A percentile compares a stretch with the other conserved stretches of the same genome.
Evolutionary conservation across 1,140 invertebrate genomes (phyloP).

Genomic region (Oryzaephilus surinamensis): DNA sequence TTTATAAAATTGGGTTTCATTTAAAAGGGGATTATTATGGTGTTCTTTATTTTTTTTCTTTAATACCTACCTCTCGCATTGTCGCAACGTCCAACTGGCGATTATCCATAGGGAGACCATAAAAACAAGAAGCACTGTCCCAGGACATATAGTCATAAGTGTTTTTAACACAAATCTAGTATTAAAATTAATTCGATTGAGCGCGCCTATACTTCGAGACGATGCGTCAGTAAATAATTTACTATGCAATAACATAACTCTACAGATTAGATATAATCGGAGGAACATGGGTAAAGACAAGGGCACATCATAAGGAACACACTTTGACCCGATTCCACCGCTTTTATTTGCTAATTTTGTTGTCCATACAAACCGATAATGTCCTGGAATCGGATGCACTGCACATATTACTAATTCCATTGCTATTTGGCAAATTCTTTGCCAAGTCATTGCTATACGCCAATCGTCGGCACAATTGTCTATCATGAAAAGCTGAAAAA

Average conservation of each 20-base stretch:
- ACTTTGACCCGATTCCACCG: slow-evolving; percentile 67
- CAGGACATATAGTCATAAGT: slow-evolving; percentile 99
- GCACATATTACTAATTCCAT: slow-evolving; percentile 92
- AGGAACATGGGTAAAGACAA: slow-evolving; percentile 99
- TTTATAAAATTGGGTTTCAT: no score
- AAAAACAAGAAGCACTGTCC: slow-evolving; percentile 94
- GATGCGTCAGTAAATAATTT: slow-evolving; percentile 99
- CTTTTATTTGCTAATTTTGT: slow-evolving; percentile 89
- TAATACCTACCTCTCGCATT: slow-evolving; percentile 88
- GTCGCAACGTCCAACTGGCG: slow-evolving; percentile 94
- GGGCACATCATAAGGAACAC: slow-evolving; percentile 90
- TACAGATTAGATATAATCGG: slow-evolving; percentile 95
- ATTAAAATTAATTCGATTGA: slow-evolving; percentile 99
- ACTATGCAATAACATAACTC: slow-evolving; percentile 98
- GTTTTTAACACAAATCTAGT: slow-evolving; percentile 99
- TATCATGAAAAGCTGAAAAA: slow-evolving; percentile 92
- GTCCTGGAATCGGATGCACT: slow-evolving; percentile 93
- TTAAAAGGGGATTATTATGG: no score
- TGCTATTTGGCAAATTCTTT: slow-evolving; percentile 83
- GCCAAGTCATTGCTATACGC: slow-evolving; percentile 98
- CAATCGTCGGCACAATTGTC: slow-evolving; percentile 99
- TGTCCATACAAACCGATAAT: slow-evolving; percentile 93
- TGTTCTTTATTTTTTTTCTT: not conserved
- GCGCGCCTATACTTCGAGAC: slow-evolving; percentile 85
- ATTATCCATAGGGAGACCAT: slow-evolving; percentile 99